Evolutionary conservation across 1,140 invertebrate genomes (phyloP).

Genomic region (Thereuonema tuberculata): DNA sequence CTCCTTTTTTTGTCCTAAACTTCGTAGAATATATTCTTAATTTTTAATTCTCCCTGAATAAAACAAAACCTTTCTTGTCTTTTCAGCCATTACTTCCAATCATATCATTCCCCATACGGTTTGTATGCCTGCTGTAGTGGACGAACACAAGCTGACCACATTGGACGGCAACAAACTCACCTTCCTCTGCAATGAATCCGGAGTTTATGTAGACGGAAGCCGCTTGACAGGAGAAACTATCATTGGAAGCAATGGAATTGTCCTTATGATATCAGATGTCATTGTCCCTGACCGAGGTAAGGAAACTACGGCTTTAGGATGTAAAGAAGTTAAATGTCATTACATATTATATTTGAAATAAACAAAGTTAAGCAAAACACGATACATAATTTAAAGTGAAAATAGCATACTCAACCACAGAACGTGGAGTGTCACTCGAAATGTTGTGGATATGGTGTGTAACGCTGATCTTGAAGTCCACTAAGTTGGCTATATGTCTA

Average conservation of each 20-base stretch:
- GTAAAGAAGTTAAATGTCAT: no score
- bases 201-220: conserved; percentile 28
- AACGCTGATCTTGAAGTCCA: no score
- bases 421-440: no score
- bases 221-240: conserved; percentile 27
- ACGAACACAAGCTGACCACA: conserved; percentile 31
- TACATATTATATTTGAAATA: no score
- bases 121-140: conserved; percentile 34
- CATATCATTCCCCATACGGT: conserved; percentile 36
- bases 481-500: no score
- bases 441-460: no score
- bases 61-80: conserved; percentile 1
- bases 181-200: conserved; percentile 31
- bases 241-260: conserved; percentile 33
- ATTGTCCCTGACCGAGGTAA: conserved; percentile 35
- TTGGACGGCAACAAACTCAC: conserved; percentile 24
- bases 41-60: not conserved
- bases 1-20: no score
- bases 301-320: no score
- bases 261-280: conserved; percentile 34
- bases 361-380: no score
- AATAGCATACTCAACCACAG: no score
- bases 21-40: not conserved
- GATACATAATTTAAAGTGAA: not conserved
- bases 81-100: conserved; percentile 32